Percentiles rank a stretch among this genome's conserved stretches.
Evolutionary conservation across 2,113 vertebrate species (phyloP).

Genomic region (Scortum barcoo): DNA sequence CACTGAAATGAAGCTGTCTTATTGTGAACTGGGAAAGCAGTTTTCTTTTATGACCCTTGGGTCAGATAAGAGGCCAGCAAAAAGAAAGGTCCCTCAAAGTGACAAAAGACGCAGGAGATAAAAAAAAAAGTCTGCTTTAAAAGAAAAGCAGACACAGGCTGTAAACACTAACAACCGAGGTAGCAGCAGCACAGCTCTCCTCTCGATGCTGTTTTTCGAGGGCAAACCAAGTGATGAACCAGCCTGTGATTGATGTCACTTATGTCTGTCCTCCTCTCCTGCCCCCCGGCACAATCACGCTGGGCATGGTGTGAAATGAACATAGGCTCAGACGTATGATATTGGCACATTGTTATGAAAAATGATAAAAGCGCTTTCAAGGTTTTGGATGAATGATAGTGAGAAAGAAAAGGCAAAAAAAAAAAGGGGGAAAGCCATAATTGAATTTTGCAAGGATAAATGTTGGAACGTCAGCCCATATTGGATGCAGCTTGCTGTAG

Average conservation of each 20-base stretch:
- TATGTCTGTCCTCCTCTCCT: conserved; percentile 44
- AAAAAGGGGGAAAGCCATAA: conserved; percentile 43
- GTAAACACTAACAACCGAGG: conserved; percentile 43
- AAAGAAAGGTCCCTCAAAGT: conserved; percentile 15
- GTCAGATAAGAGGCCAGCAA: conserved; percentile 36
- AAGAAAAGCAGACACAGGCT: conserved; percentile 38
- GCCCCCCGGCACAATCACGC: conserved; percentile 35
- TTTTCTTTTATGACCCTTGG: conserved; percentile 27
- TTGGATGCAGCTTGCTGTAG: conserved; percentile 43
- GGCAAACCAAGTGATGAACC: conserved; percentile 44
- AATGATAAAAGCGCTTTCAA: conserved; percentile 58
- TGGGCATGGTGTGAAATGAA: conserved; percentile 50
- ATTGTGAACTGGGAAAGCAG: conserved; percentile 24
- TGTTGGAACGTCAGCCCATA: conserved; percentile 35
- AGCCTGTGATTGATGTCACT: conserved; percentile 68
- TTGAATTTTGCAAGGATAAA: conserved; percentile 73
- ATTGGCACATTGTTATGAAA: conserved; percentile 59
- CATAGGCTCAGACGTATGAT: conserved; percentile 60
- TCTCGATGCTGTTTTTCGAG: conserved; percentile 18
- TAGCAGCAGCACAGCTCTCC: conserved; percentile 11
- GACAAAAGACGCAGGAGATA: conserved; percentile 46
- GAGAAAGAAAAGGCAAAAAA: conserved; percentile 18
- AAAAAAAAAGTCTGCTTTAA: conserved; percentile 22
- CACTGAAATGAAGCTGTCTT: conserved; percentile 23
- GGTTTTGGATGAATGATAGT: conserved; percentile 54